Percentiles rank a stretch among this genome's conserved stretches.
Evolutionary conservation across 2,113 vertebrate genomes (phyloP).

Genomic region (Hystrix brachyura): DNA sequence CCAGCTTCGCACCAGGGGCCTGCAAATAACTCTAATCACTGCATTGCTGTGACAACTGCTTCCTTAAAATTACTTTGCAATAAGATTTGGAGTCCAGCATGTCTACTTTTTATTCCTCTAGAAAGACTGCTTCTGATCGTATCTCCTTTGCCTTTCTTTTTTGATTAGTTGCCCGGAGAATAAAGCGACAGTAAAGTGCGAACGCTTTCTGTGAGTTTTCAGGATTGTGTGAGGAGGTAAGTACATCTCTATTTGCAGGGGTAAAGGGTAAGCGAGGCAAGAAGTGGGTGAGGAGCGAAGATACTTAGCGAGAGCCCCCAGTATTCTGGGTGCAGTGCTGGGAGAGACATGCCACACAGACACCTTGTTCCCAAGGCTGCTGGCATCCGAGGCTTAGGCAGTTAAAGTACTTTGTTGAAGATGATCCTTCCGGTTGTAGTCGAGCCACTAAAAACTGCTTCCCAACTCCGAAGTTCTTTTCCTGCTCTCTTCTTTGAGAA

Average conservation of each 20-base stretch:
- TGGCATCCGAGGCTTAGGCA: neutral
- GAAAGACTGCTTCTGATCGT: neutral
- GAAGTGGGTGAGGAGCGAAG: neutral
- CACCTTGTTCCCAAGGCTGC: fast-evolving
- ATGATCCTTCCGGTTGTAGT: neutral
- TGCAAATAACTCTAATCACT: neutral
- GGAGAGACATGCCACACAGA: neutral
- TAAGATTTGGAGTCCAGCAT: neutral
- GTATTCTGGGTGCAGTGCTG: neutral
- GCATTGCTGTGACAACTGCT: neutral
- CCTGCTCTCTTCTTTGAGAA: neutral
- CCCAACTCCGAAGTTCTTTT: neutral
- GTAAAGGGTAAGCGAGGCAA: neutral
- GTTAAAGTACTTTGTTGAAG: neutral
- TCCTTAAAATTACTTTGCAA: neutral
- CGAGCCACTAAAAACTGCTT: neutral
- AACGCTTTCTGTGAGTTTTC: neutral
- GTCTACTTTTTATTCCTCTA: neutral
- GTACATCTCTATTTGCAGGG: neutral
- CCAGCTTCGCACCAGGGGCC: neutral
- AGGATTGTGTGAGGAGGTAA: neutral
- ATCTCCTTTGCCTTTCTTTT: neutral
- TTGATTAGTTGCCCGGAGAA: neutral
- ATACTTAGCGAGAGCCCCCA: fast-evolving
- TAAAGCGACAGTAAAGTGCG: neutral